A percentile compares a stretch with the other conserved stretches of the same genome.
phyloP scores from a whole-genome alignment of 2,113 vertebrate species.

The Pterocles burchelli region DNA sequence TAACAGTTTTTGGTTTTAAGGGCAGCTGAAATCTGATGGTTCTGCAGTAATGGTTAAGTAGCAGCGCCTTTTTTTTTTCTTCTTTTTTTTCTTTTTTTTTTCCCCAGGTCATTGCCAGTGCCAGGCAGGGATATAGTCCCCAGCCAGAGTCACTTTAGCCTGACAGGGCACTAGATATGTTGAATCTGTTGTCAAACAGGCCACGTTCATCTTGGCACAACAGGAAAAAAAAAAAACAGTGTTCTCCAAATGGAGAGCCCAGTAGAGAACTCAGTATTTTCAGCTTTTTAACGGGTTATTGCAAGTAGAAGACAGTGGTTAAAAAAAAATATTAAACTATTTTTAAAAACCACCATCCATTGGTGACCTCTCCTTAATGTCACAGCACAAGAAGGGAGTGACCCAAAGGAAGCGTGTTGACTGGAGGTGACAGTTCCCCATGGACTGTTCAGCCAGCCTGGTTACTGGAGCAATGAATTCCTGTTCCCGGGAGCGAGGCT shows the following conservation, averaged over 20 bases:
- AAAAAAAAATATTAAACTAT: background rate
- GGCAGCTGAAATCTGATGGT: background rate
- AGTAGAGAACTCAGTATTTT: constrained; percentile 7
- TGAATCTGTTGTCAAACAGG: constrained; percentile 35
- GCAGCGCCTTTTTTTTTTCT: background rate
- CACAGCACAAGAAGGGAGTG: background rate
- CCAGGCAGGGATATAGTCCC: background rate
- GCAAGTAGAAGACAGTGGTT: background rate
- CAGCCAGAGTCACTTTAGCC: background rate
- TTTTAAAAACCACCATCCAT: background rate
- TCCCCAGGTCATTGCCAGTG: background rate
- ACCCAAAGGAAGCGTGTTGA: background rate
- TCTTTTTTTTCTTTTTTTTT: background rate
- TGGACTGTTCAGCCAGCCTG: background rate
- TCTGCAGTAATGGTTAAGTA: background rate
- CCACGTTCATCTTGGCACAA: constrained; percentile 45
- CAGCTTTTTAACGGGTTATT: constrained; percentile 30
- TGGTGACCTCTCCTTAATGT: constrained; percentile 9
- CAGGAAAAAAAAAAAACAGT: constrained; percentile 36
- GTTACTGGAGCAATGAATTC: constrained; percentile 37
- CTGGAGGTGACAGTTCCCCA: constrained; percentile 7
- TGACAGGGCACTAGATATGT: background rate
- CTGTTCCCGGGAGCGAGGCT: background rate
- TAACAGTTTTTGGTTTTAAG: background rate
- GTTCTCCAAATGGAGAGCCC: constrained; percentile 23